Evolutionary conservation across 2,797 vertebrate genomes (phyloP), one percentile per base, ranked within the genome.

Genomic region (Aulostomus chinensis): DNA sequence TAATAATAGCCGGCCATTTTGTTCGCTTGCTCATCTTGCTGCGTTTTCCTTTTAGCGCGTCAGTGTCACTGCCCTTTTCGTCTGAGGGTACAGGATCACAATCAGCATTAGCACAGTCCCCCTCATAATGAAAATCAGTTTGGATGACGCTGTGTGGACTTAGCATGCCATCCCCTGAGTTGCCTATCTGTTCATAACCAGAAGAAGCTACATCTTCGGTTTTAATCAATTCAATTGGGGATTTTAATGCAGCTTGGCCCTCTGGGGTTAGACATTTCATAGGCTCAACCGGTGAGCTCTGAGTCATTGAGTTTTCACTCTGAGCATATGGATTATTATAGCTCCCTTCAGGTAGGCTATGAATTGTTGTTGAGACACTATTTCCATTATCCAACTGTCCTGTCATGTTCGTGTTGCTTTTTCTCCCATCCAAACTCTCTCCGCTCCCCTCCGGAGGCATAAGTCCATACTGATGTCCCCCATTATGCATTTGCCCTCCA

Each of bases 1-100:
- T 94, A 61, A 99, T 96, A 68, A 98, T 99, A 20, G 96, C 97
- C 39, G 97, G 97, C 95, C 96, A 98, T 74, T 98, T 99, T 36
- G 95, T 94, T 57, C 96, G 92, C 80, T 95, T 97, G 78, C 95
- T 97, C 55, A 94, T 88, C 67, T 95, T 95, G 58, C 91, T 84
- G 58, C 86, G 89, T 73, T 91, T 93, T 49, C 53, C 74, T 81
- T 89, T 91, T 29, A 65, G 86, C 2, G 10, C 0, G 0, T 91
- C 88, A 7, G 64, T 24, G 16, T 87, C 76, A 30, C 25, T 17
- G 4, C 16, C 56, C 53, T 88, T 89, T 47, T 90, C 88, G 3
- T 88, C 86, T 29, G 76, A 9, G 3, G 74, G 59, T 16, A 59
- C 53, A 5, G 50, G 24, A 25, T 90, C 88, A 39, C 84, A 69